These are phyloP conservation scores for Turritopsis dohrnii DNA, from an alignment of 30 jellyfish, hydroid and myxozoan species.

Conservation along the genomic window DNA sequence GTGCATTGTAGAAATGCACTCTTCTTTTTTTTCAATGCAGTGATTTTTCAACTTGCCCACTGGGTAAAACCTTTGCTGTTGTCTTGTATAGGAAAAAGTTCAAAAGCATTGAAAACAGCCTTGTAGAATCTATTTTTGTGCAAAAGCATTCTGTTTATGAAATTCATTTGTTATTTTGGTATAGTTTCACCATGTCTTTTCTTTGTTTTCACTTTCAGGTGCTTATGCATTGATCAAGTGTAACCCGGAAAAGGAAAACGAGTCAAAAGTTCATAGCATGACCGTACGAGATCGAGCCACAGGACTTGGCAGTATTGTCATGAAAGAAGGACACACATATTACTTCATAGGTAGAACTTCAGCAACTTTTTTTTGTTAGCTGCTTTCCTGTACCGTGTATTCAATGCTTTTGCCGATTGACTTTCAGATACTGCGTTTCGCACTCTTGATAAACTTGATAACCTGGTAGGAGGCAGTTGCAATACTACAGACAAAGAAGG, in stretches of 20 bases:
- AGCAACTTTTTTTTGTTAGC: not conserved
- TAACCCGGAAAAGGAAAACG: not conserved
- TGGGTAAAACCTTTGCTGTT: too few species aligned
- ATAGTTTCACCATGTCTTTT: not conserved
- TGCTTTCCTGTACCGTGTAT: too few species aligned
- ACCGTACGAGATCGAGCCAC: not conserved
- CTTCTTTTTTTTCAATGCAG: too few species aligned
- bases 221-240: not conserved
- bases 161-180: not conserved
- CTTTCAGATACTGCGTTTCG: constrained; percentile 34
- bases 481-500: constrained; percentile 19
- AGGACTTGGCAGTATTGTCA: not conserved
- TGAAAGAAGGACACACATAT: not conserved
- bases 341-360: constrained; percentile 11
- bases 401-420: too few species aligned
- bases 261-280: not conserved
- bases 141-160: too few species aligned
- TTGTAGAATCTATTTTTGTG: too few species aligned
- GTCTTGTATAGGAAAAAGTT: too few species aligned
- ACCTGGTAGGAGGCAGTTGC: constrained; percentile 26
- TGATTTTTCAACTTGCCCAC: too few species aligned
- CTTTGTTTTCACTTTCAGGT: not conserved
- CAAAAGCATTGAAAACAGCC: too few species aligned
- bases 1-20: too few species aligned
- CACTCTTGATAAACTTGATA: not conserved